Evolutionary conservation across 2,888 invertebrate species (phyloP).

Genomic region (Limenitis camilla): DNA sequence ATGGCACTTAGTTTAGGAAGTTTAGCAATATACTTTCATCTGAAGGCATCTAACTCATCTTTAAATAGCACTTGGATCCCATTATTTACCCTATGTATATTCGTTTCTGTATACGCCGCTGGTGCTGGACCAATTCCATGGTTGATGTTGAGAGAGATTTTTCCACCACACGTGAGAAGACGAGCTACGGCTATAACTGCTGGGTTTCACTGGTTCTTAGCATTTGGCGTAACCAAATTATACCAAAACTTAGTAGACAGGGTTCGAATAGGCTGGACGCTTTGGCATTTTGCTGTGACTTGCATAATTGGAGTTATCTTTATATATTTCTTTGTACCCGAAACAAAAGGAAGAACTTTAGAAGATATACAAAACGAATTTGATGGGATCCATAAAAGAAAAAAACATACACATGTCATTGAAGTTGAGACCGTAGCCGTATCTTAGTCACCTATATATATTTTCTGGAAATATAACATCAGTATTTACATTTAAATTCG

Average conservation of each 20-base stretch:
- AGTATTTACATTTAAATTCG: constrained; percentile 14
- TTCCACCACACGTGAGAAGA: constrained; percentile 77
- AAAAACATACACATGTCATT: constrained; percentile 61
- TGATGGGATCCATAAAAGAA: constrained; percentile 57
- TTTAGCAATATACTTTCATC: constrained; percentile 66
- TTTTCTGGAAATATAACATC: constrained; percentile 13
- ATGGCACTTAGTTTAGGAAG: constrained; percentile 72
- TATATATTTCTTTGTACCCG: constrained; percentile 79
- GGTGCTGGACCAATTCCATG: constrained; percentile 84
- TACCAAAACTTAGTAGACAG: constrained; percentile 75
- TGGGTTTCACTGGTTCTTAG: constrained; percentile 80
- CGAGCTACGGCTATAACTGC: constrained; percentile 80
- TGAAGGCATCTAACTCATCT: constrained; percentile 40
- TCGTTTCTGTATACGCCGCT: constrained; percentile 76
- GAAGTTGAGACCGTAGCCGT: constrained; percentile 58
- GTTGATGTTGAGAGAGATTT: constrained; percentile 80
- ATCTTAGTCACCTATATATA: background rate
- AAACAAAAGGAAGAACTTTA: constrained; percentile 76
- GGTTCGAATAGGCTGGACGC: constrained; percentile 76
- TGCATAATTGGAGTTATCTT: constrained; percentile 77
- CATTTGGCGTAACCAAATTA: constrained; percentile 77
- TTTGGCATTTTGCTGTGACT: constrained; percentile 78
- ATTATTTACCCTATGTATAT: constrained; percentile 69
- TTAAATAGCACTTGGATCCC: constrained; percentile 68
- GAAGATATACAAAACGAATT: constrained; percentile 73